Base-by-base conservation (phyloP, 2,113 vertebrate genomes). In the Pedetes capensis region DNA sequence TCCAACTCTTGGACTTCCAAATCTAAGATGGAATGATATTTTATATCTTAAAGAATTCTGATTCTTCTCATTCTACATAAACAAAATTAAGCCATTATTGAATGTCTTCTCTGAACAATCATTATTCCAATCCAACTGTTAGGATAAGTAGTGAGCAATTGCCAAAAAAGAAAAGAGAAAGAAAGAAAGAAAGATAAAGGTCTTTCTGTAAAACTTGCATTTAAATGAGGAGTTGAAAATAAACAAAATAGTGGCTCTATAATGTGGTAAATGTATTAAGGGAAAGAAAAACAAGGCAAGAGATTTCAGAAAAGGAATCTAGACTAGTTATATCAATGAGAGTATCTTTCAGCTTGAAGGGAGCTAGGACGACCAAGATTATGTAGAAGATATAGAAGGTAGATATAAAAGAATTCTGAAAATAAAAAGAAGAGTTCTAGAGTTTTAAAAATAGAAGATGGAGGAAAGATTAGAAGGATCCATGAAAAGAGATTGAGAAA, bases 371-470 rank as follows among this genome's bases (percentile, higher is more conserved):
- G 29, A 76, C 20, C 49, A 80, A 81, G 18, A 59, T 63, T 22
- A 5, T 8, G 0, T 44, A 37, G 49, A 78, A 80, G 0, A 27
- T 5, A 23, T 2, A n/a, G 42, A 79, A 76, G 39, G 1, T 20
- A 61, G 20, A n/a, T 1, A 66, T 13, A 39, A 55, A 80, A 59
- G 9, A 32, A 5, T 0, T n/a, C 18, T 74, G 27, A 75, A 18
- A 17, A 87, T n/a, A n/a, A n/a, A n/a, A n/a, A n/a, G n/a, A 51
- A 53, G 18, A 61, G 2, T 8, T 39, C 3, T 23, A 18, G 10
- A 1, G 0, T 57, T 80, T 90, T 22, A 66, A 55, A 63, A 25
- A 49, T 72, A 10, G n/a, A 68, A 68, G 27, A 64, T 25, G 1
- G 55, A 53, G 64, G 5, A 74, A 6, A 64, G 3, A 23, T 23